Evolutionary conservation across 2,113 vertebrate species (phyloP).

Genomic region (Setophaga kirtlandii): DNA sequence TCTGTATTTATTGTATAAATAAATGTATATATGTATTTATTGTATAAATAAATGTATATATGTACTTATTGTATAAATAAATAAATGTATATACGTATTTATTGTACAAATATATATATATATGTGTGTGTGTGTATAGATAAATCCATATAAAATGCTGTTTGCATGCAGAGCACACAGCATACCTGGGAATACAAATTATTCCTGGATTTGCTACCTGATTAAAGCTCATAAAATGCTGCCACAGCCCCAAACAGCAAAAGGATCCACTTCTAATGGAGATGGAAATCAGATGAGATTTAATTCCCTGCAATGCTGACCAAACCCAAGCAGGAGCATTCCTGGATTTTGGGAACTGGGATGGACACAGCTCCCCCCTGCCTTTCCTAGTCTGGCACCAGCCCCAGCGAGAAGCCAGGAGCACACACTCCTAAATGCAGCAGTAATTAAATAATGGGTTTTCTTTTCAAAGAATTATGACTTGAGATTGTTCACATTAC

Average conservation of each 20-base stretch:
- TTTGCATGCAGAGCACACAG: not conserved
- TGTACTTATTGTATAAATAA: not conserved
- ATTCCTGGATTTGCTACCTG: fast-evolving
- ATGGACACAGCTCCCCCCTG: not conserved
- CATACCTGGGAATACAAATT: not conserved
- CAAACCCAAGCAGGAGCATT: not conserved
- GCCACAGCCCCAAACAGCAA: not conserved
- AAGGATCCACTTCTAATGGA: not conserved
- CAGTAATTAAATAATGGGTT: not conserved
- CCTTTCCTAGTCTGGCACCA: not conserved
- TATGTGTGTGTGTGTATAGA: too few relatives aligned
- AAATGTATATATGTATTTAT: too few relatives aligned
- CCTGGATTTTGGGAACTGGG: not conserved
- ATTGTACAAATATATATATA: not conserved
- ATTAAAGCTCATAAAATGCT: not conserved
- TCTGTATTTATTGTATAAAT: not conserved
- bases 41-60: not conserved
- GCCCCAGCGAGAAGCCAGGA: not conserved
- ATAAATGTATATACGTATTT: too few relatives aligned
- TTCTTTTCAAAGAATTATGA: not conserved
- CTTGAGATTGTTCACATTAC: not conserved
- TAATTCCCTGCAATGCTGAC: not conserved
- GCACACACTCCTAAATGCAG: not conserved
- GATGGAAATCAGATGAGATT: not conserved
- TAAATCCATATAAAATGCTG: not conserved